Conservation (phyloP, 2,113 vertebrate species). For the Hydrochoerus hydrochaeris region DNA sequence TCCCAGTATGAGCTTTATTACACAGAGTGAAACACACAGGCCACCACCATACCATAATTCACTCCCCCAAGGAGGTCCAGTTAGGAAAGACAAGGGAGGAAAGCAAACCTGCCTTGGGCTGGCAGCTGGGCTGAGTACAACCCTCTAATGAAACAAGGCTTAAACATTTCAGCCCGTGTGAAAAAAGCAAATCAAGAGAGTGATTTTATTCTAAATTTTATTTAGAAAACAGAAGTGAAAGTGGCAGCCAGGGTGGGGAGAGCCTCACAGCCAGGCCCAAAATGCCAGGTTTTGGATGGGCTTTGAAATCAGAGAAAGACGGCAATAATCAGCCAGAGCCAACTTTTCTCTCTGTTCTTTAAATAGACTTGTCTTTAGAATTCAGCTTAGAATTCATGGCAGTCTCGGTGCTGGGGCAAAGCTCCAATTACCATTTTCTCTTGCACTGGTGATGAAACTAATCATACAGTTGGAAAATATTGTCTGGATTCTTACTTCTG, state of each 20-base stretch:
- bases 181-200: not conserved
- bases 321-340: not conserved
- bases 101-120: accelerated
- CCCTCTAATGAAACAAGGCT: not conserved
- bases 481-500: not conserved
- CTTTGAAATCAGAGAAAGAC: not conserved
- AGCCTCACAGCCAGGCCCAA: accelerated
- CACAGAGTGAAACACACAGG: not conserved
- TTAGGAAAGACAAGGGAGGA: not conserved
- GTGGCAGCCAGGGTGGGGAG: accelerated
- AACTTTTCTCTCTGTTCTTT: not conserved
- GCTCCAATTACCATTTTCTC: not conserved
- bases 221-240: not conserved
- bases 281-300: not conserved
- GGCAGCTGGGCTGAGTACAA: not conserved
- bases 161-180: not conserved
- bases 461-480: not conserved
- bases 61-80: not conserved
- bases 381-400: not conserved
- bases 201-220: too few species aligned
- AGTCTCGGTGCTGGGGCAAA: not conserved
- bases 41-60: not conserved
- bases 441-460: not conserved
- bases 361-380: not conserved
- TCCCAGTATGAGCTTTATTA: accelerated